Conservation (phyloP, 1,140 invertebrate species). For the Onthophagus taurus region DNA sequence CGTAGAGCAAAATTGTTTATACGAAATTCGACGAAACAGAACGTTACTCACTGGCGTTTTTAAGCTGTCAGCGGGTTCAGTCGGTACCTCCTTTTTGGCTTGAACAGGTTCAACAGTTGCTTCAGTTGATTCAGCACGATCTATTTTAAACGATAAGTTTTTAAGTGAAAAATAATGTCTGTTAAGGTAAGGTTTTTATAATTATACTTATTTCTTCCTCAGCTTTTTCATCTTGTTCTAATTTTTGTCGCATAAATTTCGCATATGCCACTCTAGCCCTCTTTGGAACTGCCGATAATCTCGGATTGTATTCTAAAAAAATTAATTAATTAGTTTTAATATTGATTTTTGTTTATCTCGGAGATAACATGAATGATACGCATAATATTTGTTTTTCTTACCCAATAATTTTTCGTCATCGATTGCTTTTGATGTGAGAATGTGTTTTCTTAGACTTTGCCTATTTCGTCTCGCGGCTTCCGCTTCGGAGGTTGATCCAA, state of each 20-base stretch:
- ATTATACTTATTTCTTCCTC: slow-evolving; percentile 3
- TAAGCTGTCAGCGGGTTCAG: slow-evolving; percentile 4
- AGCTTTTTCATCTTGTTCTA: slow-evolving; percentile 45
- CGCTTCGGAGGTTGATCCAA: slow-evolving; percentile 61
- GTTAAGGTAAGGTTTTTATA: neutral
- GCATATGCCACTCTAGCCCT: slow-evolving; percentile 72
- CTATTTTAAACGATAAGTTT: too few relatives aligned
- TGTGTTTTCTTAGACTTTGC: slow-evolving; percentile 57
- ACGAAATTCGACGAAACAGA: neutral
- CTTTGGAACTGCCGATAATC: slow-evolving; percentile 59
- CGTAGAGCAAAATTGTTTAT: neutral
- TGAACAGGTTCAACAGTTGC: too few relatives aligned
- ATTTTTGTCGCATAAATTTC: slow-evolving; percentile 69
- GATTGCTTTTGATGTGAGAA: slow-evolving; percentile 50
- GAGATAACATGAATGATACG: slow-evolving; percentile 12
- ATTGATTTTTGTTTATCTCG: too few relatives aligned
- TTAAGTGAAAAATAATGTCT: too few relatives aligned
- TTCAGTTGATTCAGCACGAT: neutral
- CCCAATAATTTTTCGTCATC: slow-evolving; percentile 59
- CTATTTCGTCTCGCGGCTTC: slow-evolving; percentile 46
- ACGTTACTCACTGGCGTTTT: slow-evolving; percentile 3
- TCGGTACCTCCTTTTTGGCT: neutral
- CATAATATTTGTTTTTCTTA: slow-evolving; percentile 31
- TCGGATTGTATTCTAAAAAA: slow-evolving; percentile 66
- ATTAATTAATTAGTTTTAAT: neutral